Percentiles rank a stretch among this genome's conserved stretches.
Conservation (phyloP, 2,113 vertebrate species). For the Melanerpes formicivorus region DNA sequence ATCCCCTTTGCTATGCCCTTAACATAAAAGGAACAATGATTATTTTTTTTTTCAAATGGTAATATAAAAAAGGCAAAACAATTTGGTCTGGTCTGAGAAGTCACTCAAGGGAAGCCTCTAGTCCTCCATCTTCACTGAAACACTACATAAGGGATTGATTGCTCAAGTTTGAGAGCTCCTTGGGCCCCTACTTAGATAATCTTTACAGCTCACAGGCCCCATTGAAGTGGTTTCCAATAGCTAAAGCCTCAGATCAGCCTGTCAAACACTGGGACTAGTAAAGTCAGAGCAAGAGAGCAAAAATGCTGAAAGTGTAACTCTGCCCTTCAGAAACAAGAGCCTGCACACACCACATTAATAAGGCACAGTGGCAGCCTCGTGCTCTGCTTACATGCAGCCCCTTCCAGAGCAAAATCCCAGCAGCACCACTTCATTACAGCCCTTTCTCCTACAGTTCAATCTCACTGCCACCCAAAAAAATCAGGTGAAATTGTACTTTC, state of each 20-base stretch:
- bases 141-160: slow-evolving; percentile 6
- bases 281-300: background rate
- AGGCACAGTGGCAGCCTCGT: rapidly evolving
- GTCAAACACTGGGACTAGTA: background rate
- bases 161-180: background rate
- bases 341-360: background rate
- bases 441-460: background rate
- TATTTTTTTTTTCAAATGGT: background rate
- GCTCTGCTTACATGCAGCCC: background rate
- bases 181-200: slow-evolving; percentile 18
- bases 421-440: background rate
- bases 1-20: rapidly evolving
- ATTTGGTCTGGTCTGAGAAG: background rate
- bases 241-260: slow-evolving; percentile 33
- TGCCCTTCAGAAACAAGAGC: background rate
- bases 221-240: slow-evolving; percentile 53
- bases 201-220: background rate
- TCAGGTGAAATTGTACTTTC: background rate
- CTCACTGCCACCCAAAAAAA: background rate
- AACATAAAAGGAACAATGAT: background rate
- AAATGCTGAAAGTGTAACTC: background rate
- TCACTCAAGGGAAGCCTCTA: background rate
- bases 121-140: background rate
- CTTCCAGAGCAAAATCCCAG: background rate
- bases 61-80: background rate